Evolutionary conservation across 1,140 invertebrate genomes (phyloP).

Genomic region (Ruditapes philippinarum): DNA sequence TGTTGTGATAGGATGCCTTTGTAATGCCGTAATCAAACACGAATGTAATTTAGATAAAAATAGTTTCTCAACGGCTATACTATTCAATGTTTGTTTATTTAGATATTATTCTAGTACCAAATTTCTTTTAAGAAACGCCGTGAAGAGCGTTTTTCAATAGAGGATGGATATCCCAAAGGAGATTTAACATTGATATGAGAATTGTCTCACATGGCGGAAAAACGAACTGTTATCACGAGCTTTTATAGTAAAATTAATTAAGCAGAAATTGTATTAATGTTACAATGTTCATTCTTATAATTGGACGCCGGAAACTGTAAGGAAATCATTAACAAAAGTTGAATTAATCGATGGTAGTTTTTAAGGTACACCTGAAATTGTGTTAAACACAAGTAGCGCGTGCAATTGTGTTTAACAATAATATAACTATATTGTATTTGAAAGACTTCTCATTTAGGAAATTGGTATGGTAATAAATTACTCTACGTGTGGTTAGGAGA

Average conservation of each 20-base stretch:
- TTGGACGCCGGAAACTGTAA: constrained; percentile 44
- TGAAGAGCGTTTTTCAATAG: neutral
- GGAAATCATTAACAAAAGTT: constrained; percentile 43
- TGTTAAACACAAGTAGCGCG: constrained; percentile 36
- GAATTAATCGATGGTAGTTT: neutral
- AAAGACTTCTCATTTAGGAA: constrained; percentile 15
- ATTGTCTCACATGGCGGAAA: constrained; percentile 36
- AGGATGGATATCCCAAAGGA: neutral
- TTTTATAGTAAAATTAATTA: constrained; percentile 41
- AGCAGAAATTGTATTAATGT: constrained; percentile 13
- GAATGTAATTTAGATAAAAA: constrained; percentile 53
- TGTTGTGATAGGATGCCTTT: constrained; percentile 52
- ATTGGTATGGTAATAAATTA: constrained; percentile 1
- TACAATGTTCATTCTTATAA: constrained; percentile 24
- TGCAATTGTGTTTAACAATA: constrained; percentile 34
- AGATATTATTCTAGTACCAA: neutral
- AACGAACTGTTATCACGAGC: constrained; percentile 2
- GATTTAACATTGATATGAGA: neutral
- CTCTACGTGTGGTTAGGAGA: constrained; percentile 25
- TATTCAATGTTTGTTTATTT: constrained; percentile 51
- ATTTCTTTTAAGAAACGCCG: neutral
- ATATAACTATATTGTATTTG: neutral
- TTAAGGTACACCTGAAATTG: constrained; percentile 45
- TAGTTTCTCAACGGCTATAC: neutral
- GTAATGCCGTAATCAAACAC: neutral